phyloP scores from a whole-genome alignment of 2,888 invertebrate species.

The Eilema sororculum region DNA sequence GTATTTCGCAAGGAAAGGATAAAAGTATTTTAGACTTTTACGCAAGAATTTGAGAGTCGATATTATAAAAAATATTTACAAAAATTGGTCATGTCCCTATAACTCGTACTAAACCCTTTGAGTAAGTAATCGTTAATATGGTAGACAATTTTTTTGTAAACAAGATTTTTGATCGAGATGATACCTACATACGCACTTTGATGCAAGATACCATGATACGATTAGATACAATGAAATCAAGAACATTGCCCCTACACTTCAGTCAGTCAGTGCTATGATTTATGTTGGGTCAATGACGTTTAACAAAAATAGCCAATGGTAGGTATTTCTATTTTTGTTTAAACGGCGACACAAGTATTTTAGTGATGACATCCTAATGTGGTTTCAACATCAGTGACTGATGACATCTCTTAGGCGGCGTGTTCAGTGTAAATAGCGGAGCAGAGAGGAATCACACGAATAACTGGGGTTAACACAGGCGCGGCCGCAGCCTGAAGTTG shows the following conservation, averaged over 20 bases:
- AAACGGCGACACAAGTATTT: not conserved
- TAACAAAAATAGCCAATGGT: not conserved
- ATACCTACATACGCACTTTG: too few relatives aligned
- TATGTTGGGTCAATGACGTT: not conserved
- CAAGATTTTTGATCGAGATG: too few relatives aligned
- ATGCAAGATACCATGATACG: not conserved
- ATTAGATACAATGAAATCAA: not conserved
- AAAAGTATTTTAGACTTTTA: not conserved
- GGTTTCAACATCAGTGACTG: too few relatives aligned
- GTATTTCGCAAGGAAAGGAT: not conserved
- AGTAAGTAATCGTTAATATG: too few relatives aligned
- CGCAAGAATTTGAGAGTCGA: not conserved
- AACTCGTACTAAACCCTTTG: not conserved
- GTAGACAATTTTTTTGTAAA: too few relatives aligned
- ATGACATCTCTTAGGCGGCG: not conserved
- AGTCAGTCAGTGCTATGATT: not conserved
- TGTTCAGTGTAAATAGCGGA: not conserved
- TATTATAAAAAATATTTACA: not conserved
- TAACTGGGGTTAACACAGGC: too few relatives aligned
- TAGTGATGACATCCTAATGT: not conserved
- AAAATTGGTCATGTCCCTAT: not conserved
- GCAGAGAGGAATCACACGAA: not conserved
- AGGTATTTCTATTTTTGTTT: constrained; percentile 1
- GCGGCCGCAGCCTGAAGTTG: too few relatives aligned
- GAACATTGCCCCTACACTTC: not conserved